Evolutionary conservation across 2,888 invertebrate species (phyloP).

Genomic region (Horisme vitalbata): DNA sequence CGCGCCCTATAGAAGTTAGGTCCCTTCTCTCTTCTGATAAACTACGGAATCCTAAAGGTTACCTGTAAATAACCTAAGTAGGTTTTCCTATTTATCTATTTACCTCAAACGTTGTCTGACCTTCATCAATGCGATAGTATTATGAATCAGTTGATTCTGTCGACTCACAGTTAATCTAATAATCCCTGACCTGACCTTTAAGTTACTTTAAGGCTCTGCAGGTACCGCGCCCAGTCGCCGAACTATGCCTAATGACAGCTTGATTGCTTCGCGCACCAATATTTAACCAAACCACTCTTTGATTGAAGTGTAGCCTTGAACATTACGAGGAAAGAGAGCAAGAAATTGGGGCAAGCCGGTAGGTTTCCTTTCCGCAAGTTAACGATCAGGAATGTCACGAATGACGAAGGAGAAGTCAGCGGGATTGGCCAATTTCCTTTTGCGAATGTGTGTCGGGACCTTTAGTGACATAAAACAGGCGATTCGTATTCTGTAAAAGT

Average conservation of each 20-base stretch:
- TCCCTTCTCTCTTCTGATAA: too few relatives aligned
- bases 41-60: neutral
- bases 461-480: slow-evolving; percentile 7
- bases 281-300: slow-evolving; percentile 41
- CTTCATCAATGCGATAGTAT: slow-evolving; percentile 6
- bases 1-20: neutral
- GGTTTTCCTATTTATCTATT: neutral
- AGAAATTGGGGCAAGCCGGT: slow-evolving; percentile 9
- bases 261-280: slow-evolving; percentile 39
- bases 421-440: slow-evolving; percentile 22
- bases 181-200: slow-evolving; percentile 26
- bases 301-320: slow-evolving; percentile 26
- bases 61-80: neutral
- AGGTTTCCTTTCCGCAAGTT: slow-evolving; percentile 11
- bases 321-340: slow-evolving; percentile 3
- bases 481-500: slow-evolving; percentile 28
- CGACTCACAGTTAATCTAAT: slow-evolving; percentile 30
- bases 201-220: slow-evolving; percentile 11
- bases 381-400: slow-evolving; percentile 21
- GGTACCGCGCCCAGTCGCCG: slow-evolving; percentile 32
- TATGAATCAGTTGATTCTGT: slow-evolving; percentile 18
- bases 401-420: slow-evolving; percentile 17
- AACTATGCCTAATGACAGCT: slow-evolving; percentile 37
- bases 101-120: slow-evolving; percentile 7
- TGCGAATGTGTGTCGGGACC: slow-evolving; percentile 12